Conservation (phyloP, 2,113 vertebrate genomes). For the Narcine bancroftii region DNA sequence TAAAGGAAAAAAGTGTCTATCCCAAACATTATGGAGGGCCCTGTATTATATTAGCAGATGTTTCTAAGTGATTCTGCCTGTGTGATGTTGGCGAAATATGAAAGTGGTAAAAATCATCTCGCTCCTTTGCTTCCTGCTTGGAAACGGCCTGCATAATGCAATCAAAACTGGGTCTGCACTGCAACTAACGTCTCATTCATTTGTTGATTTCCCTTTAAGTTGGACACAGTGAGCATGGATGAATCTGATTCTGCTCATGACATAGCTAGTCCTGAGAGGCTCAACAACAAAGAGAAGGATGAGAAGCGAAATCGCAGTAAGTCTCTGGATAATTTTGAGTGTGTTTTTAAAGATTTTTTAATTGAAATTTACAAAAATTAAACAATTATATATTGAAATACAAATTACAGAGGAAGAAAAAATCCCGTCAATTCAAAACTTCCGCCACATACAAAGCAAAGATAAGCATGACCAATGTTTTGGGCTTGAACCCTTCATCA, state of each 20-base stretch:
- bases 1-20: no score
- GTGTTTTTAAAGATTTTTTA: no score
- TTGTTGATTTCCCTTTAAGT: background rate
- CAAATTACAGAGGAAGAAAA: no score
- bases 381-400: no score
- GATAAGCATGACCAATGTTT: no score
- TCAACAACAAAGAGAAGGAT: slow-evolving; percentile 5
- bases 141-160: background rate
- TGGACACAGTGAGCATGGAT: background rate
- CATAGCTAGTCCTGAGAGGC: background rate
- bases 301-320: background rate
- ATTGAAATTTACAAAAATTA: no score
- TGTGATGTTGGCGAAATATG: background rate
- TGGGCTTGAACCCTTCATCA: no score
- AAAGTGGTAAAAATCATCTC: no score
- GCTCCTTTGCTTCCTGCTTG: background rate
- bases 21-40: no score
- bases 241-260: background rate
- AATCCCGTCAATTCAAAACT: no score
- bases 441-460: no score
- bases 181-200: background rate
- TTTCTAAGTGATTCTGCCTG: background rate
- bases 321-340: background rate
- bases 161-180: background rate
- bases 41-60: no score